Evolutionary conservation across 2,797 vertebrate genomes (phyloP), one percentile per base, ranked within the genome.

Genomic region (Mus minutoides): DNA sequence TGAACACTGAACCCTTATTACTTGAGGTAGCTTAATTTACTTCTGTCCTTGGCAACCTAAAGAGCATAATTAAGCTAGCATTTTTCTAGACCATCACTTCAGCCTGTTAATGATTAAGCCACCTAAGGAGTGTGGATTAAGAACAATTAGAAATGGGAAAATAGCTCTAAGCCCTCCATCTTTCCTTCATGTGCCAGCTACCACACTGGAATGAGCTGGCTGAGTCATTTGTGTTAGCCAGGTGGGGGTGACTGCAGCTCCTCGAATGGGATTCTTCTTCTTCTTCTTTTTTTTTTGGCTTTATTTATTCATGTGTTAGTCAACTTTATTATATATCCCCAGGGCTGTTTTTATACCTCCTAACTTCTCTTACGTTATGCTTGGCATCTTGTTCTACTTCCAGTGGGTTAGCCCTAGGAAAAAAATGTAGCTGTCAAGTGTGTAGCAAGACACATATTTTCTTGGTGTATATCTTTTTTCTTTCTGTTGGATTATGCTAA

Each of bases 301-400:
- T 94, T 88, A 80, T 79, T 96, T 87, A 91, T 92, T 92, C 10
- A 6, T 34, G 29, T 92, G 29, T 62, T 76, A 64, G 75, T 73
- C 52, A 88, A 76, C 94, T 96, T 96, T 94, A 83, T 96, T 92
- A 88, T 26, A 76, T 88, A 92, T 96, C 54, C 87, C 78, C 56
- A 86, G 92, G 90, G 88, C 16, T 94, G 12, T 60, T 67, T 95
- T 19, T 82, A 60, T 60, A 34, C 13, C 56, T 67, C 19, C 26
- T 34, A 85, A 92, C 73, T 76, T 94, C 89, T 85, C 37, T 90
- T 93, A 94, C 93, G 21, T 97, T 96, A 90, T 96, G 94, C 94
- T 95, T 96, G 93, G 97, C 87, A 82, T 93, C 93, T 97, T 96
- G 82, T 95, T 97, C 90, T 93, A 76, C 90, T 96, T 97, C 86